Conservation (phyloP, 30 jellyfish, hydroid and myxozoan species). For the Haliclystus octoradiatus region DNA sequence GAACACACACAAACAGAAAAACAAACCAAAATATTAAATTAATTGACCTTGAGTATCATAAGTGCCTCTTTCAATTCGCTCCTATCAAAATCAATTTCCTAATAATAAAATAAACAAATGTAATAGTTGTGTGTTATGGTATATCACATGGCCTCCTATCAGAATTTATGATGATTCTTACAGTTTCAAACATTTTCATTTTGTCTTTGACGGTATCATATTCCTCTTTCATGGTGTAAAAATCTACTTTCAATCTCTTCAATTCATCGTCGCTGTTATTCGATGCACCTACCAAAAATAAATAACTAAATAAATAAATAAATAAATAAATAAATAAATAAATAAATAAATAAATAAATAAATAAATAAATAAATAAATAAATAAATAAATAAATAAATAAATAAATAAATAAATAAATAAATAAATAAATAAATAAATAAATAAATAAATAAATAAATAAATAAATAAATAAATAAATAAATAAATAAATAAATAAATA, state of each 20-base stretch:
- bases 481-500: no score
- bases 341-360: no score
- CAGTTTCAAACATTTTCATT: constrained; percentile 63
- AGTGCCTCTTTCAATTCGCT: constrained; percentile 84
- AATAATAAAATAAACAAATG: not conserved
- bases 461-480: no score
- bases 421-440: no score
- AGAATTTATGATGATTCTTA: not conserved
- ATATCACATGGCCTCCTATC: not conserved
- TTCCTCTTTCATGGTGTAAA: constrained; percentile 42
- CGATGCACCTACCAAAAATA: constrained; percentile 25
- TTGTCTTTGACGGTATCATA: constrained; percentile 57
- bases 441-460: no score
- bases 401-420: no score
- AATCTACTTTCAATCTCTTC: constrained; percentile 47
- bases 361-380: no score
- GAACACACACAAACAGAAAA: not conserved
- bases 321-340: no score
- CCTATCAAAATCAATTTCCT: constrained; percentile 74
- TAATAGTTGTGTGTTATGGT: not conserved
- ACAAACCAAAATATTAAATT: not conserved
- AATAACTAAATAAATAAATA: no score
- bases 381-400: no score
- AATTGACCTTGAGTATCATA: constrained; percentile 51
- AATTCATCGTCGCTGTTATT: constrained; percentile 45